Base-by-base conservation (phyloP, 2,113 vertebrate species). In the Psammodynastes pulverulentus region DNA sequence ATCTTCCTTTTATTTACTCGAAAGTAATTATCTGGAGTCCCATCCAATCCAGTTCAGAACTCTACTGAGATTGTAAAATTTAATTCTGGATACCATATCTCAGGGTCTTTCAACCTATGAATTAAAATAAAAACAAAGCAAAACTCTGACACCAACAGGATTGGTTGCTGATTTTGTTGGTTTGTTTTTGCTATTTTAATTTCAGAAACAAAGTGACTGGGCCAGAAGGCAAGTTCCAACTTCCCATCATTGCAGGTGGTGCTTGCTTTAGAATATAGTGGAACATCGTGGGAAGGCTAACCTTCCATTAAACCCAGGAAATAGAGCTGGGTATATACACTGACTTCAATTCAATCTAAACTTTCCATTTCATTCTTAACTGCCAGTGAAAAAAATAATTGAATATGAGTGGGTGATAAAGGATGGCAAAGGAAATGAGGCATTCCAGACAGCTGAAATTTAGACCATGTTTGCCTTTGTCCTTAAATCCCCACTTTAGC, bases 291-390 rank as follows among this genome's bases (percentile, higher is more conserved):
- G n/a, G 15, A 79, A 79, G n/a, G 34, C 15, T 79, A 39, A 79
- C 15, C 34, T 34, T 39, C 67, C 39, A 51, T 17, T 90, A 84
- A n/a, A 8, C 90, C 15, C 34, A 56, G 26, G 34, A 24, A 12
- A 9, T 7, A 29, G 19, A 94, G 39, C 43, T 29, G 49, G n/a
- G 86, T 1, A 34, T 49, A 23, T 4, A 10, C 26, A 39, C 2
- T 2, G 19, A 3, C 15, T 15, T 92, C 17, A 8, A 52, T 86
- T 29, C 49, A 90, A 29, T 17, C 62, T 58, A 86, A 26, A 86
- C 62, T 88, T 93, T 53, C 24, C 23, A 8, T 92, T 94, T 34
- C 79, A 21, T 24, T 94, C 84, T 19, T 13, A 17, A 53, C n/a
- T 45, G 46, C 1, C 48, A 79, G 1, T 86, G 79, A 23, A 45